Evolutionary conservation across 2,888 invertebrate genomes (phyloP).

Genomic region (Harpagoxenus sublaevis): DNA sequence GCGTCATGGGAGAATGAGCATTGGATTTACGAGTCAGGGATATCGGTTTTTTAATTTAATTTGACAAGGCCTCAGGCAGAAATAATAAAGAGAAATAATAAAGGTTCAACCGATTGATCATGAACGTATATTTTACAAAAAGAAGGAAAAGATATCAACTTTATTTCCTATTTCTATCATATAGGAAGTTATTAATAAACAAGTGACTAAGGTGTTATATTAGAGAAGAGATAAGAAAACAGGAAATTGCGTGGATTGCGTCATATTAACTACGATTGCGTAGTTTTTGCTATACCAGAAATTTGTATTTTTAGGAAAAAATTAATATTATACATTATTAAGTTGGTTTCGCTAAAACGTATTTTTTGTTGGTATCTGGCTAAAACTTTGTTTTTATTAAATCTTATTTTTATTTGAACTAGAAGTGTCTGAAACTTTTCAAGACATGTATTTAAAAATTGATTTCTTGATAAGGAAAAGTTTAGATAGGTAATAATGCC

Average conservation of each 20-base stretch:
- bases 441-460: not conserved
- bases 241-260: not conserved
- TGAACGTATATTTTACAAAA: not conserved
- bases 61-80: not conserved
- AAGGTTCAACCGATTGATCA: not conserved
- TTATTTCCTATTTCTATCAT: not conserved
- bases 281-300: not conserved
- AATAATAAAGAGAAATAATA: not conserved
- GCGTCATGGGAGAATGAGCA: not conserved
- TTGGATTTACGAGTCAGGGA: not conserved
- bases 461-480: not conserved
- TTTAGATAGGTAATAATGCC: not conserved
- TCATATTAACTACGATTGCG: not conserved
- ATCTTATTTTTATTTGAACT: not conserved
- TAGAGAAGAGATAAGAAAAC: not conserved
- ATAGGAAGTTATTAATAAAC: not conserved
- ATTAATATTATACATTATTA: no score
- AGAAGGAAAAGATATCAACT: not conserved
- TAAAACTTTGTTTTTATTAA: not conserved
- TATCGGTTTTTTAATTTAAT: constrained; percentile 6
- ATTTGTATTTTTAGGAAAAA: no score
- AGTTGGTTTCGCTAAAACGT: no score
- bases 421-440: not conserved
- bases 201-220: not conserved
- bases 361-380: no score